Evolutionary conservation across 2,797 vertebrate genomes (phyloP).

Genomic region (Coranthus polyacanthus): DNA sequence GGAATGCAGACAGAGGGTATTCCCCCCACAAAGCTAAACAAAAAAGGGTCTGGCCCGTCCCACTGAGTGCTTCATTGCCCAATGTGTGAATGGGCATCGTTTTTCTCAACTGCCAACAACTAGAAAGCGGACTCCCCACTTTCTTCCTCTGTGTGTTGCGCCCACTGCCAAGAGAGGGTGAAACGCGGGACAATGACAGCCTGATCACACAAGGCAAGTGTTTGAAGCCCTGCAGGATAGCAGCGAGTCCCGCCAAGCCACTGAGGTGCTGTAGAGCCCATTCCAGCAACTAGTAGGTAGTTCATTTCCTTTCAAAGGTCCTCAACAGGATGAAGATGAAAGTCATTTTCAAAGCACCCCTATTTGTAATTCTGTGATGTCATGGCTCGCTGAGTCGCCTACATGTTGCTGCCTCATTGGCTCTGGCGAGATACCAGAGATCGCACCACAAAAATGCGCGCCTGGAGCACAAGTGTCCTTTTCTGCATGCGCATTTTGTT

Average conservation of each 20-base stretch:
- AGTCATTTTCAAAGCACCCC: conserved; percentile 37
- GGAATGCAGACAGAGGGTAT: conserved; percentile 49
- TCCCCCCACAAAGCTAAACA: conserved; percentile 36
- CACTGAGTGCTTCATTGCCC: conserved; percentile 52
- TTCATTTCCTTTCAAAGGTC: conserved; percentile 48
- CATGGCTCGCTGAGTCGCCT: conserved; percentile 40
- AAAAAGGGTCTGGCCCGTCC: conserved; percentile 48
- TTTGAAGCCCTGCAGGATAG: conserved; percentile 57
- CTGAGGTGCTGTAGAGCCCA: conserved; percentile 36
- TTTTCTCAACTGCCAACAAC: conserved; percentile 71
- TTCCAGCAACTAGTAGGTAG: conserved; percentile 27
- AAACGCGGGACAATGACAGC: conserved; percentile 65
- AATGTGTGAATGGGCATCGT: conserved; percentile 69
- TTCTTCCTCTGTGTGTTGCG: conserved; percentile 54
- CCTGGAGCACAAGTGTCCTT: conserved; percentile 31
- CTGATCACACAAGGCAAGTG: conserved; percentile 67
- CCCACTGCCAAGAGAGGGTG: conserved; percentile 65
- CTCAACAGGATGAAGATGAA: conserved; percentile 50
- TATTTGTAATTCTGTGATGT: conserved; percentile 62
- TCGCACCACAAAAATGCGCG: conserved; percentile 19
- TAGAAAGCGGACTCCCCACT: conserved; percentile 70
- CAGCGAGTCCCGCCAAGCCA: conserved; percentile 36
- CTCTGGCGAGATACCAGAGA: conserved; percentile 26
- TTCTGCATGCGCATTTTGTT: conserved; percentile 35
- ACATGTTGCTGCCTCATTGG: conserved; percentile 46